Base-by-base conservation (phyloP, 2,113 vertebrate species). In the Gymnogyps californianus region DNA sequence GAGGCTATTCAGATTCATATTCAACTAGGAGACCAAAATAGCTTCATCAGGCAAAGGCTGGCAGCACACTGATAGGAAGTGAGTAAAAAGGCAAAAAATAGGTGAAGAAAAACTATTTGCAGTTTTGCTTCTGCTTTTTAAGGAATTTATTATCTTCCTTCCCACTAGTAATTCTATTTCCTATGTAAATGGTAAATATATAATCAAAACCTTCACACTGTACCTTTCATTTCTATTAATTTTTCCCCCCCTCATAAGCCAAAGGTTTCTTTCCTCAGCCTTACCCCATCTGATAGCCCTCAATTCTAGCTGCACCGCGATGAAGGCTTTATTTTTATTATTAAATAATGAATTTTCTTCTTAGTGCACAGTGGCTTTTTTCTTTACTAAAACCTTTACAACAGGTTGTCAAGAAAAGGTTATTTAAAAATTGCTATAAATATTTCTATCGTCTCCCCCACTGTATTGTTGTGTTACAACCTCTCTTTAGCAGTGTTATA, bases 61-160 rank as follows among this genome's bases (percentile, higher is more conserved):
- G 74, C 87, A 94, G 78, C 52, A 76, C 49, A 21, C 2, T 61
- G 49, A 87, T 21, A 85, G 84, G 87, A 93, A 94, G 36, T 85
- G 61, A 79, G 42, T 69, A 76, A 93, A 89, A 64, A 54, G 11
- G 31, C 40, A 86, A 88, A 95, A 86, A 92, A 81, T 32, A 83
- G 54, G 87, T 72, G 61, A 92, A 86, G 71, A 90, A 90, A 93
- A 95, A 93, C 67, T 67, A 71, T n/a, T 74, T 29, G 74, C 67
- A 91, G 54, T 94, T 93, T 85, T 83, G 44, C 44, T 95, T 93
- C 86, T 52, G 32, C 64, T 92, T 89, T 83, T 89, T 75, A 89
- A 70, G 32, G 34, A 9, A 70, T 94, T 77, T 69, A 65, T 66
- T 82, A 32, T 64, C 62, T 85, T 66, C 19, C 16, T n/a, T 87